Evolutionary conservation across 2,888 invertebrate genomes (phyloP), one percentile per base, ranked within the genome.

Genomic region (Heteropelma amictum): DNA sequence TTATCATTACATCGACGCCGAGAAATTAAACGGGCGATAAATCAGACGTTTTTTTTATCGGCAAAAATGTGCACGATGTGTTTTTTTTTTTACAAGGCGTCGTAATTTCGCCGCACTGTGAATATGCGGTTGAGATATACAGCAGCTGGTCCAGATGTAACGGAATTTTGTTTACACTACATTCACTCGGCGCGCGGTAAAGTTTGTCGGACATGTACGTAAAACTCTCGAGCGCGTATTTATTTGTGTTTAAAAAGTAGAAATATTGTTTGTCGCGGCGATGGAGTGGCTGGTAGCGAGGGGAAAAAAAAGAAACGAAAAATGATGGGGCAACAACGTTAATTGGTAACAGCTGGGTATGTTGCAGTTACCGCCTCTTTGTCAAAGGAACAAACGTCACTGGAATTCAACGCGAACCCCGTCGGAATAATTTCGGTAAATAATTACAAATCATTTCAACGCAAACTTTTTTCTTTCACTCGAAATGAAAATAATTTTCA

Each of bases 131-230:
- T 30, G 30, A 45, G 49, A 64, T 21, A 38, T 35, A 19, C 54
- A 26, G 7, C 74, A 74, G 65, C 75, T 67, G 70, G 54, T 70
- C 70, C 75, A 75, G 70, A 75, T 75, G 75, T 75, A 71, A 54
- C 65, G 49, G 53, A 65, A 49, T 75, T 70, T 60, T 56, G 70
- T 75, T 75, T 70, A 70, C 65, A 53, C 71, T 61, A 61, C 56
- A 47, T 61, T 75, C 54, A 35, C 61, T 19, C 40, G n/a, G n/a
- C n/a, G 54, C 61, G 70, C 49, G 35, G 42, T 49, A 42, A 56
- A 65, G 47, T 26, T 67, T 10, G 12, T 49, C 54, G 54, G 70
- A 70, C 54, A 70, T 49, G 60, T 47, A 33, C 33, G 60, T 65
- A 65, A 64, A 74, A 42, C 45, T 51, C 69, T 58, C 12, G 8